Evolutionary conservation across 92 coral and sea anemone genomes (phyloP).

Genomic region (Blastomussa wellsi): DNA sequence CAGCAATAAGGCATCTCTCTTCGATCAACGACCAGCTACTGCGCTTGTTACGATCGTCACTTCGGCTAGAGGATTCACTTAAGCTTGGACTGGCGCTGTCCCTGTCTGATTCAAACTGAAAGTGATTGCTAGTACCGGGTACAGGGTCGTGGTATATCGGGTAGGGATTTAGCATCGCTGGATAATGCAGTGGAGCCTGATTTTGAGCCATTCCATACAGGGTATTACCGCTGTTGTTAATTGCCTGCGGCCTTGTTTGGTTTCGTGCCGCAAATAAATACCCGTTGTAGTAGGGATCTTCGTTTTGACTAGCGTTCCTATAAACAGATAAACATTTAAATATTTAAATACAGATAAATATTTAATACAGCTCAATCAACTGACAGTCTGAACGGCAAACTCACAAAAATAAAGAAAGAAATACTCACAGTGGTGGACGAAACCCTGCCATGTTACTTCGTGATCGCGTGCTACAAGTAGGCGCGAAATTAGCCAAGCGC

Average conservation of each 20-base stretch:
- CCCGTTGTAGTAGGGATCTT: slow-evolving; percentile 39
- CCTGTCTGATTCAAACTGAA: no score
- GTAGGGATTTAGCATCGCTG: slow-evolving; percentile 12
- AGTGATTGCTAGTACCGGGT: no score
- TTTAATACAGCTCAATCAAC: slow-evolving; percentile 19
- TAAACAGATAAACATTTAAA: slow-evolving; percentile 33
- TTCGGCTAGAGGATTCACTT: slow-evolving; percentile 28
- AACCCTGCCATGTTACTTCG: slow-evolving; percentile 45
- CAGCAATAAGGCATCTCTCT: slow-evolving; percentile 50
- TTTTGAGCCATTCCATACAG: slow-evolving; percentile 17
- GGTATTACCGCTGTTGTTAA: slow-evolving; percentile 40
- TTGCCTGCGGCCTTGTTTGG: slow-evolving; percentile 42
- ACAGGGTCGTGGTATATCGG: not conserved
- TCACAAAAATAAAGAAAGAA: slow-evolving; percentile 35
- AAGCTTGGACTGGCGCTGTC: no score
- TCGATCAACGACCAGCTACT: slow-evolving; percentile 52
- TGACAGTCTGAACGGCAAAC: slow-evolving; percentile 36
- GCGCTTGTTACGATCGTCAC: slow-evolving; percentile 41
- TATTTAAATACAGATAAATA: no score
- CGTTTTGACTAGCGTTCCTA: slow-evolving; percentile 43
- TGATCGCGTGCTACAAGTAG: slow-evolving; percentile 38
- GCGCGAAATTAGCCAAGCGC: slow-evolving; percentile 27
- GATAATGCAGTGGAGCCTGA: slow-evolving; percentile 9
- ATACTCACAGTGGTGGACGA: slow-evolving; percentile 48
- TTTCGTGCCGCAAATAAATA: slow-evolving; percentile 45